Base-by-base conservation (phyloP, 2,797 vertebrate genomes). In the Sorex maritimensis region DNA sequence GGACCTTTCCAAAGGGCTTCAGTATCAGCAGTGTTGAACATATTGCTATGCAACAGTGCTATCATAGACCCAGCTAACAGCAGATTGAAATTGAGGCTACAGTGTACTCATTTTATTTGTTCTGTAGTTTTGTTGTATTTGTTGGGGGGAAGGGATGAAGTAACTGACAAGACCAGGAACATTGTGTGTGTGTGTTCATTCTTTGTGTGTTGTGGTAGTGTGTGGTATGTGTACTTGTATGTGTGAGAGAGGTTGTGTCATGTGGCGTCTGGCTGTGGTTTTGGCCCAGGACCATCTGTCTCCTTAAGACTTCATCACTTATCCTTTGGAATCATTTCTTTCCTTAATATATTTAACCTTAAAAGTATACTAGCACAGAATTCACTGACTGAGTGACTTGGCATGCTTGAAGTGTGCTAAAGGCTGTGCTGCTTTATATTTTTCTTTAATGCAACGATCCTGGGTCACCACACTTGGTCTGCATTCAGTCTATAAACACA, bases 71-170 rank as follows among this genome's bases (percentile, higher is more conserved):
- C 78, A 79, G 4, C 34, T 30, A 86, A 61, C 55, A 52, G 17
- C 41, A 88, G 88, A 41, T 72, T 91, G 90, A 90, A 89, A 88
- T 85, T 82, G 96, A 96, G 96, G 96, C 93, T 97, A 93, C 93
- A 92, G 96, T 95, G 92, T 97, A 90, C 95, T 96, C 91, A 68
- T 21, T 94, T 73, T 78, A 87, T 91, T 89, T 92, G 86, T 92
- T 80, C n/a, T 92, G 2, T 90, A 77, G 34, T 85, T 93, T 87
- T 94, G 81, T 95, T 87, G 24, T 90, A 67, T 97, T 96, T 55
- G 68, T 74, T 73, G 71, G 71, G 67, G 87, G 38, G 86, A 90
- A 41, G 71, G 71, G 81, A 44, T 7, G 41, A 44, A 61, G 78
- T 67, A 63, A 84, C 79, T 94, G 21, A 88, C 15, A 91, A 52